phyloP scores from a whole-genome alignment of 2,888 invertebrate genomes.

The Epistrophella euchroma region DNA sequence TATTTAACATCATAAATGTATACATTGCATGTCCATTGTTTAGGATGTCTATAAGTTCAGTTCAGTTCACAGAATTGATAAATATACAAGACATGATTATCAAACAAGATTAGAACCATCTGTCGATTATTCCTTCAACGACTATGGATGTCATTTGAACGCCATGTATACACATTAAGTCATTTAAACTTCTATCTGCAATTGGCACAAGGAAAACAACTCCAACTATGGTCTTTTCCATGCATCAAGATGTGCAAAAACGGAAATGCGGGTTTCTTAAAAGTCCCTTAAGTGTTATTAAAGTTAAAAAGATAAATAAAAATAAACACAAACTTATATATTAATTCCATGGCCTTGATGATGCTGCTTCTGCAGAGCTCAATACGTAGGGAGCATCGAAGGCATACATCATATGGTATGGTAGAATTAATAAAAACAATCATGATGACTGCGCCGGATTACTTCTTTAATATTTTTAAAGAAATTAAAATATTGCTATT shows the following conservation, averaged over 20 bases:
- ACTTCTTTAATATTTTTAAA: constrained; percentile 59
- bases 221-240: constrained; percentile 28
- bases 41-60: neutral
- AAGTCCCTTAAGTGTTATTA: constrained; percentile 65
- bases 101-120: constrained; percentile 63
- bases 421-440: constrained; percentile 63
- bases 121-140: constrained; percentile 51
- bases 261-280: constrained; percentile 73
- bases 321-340: constrained; percentile 32
- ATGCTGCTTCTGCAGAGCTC: constrained; percentile 43
- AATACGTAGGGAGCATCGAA: constrained; percentile 39
- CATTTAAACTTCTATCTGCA: constrained; percentile 34
- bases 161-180: constrained; percentile 17
- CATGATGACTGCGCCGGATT: constrained; percentile 63
- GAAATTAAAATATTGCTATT: constrained; percentile 49
- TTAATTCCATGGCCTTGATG: constrained; percentile 70
- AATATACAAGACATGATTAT: constrained; percentile 20
- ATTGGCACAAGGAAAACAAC: constrained; percentile 31
- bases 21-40: neutral
- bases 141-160: constrained; percentile 27
- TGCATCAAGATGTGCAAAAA: constrained; percentile 66
- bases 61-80: neutral
- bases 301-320: constrained; percentile 50
- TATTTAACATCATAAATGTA: too few species aligned
- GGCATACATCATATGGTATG: constrained; percentile 27